Evolutionary conservation across 2,113 vertebrate species (phyloP), one percentile per base, ranked within the genome.

Genomic region (Chrysochloris asiatica): DNA sequence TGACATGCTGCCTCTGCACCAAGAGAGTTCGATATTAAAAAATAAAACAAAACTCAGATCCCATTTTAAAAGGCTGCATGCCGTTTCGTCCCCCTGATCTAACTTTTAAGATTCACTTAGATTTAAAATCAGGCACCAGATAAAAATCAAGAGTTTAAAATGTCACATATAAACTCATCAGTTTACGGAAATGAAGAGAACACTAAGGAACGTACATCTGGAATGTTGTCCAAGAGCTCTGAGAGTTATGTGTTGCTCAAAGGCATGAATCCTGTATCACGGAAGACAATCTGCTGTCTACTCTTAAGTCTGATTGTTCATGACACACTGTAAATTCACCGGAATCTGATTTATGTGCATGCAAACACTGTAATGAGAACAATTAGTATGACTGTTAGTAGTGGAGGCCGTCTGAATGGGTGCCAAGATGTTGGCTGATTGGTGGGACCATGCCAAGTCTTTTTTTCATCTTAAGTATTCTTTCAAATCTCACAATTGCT

Each of bases 401-500:
- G 41, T 28, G 54, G 93, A 83, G 92, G 83, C 67, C 65, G 10
- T 2, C 93, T 96, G 95, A 95, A 87, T 0, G 0, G 93, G 71
- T 65, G 94, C 97, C 95, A 95, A 89, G 72, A 82, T 67, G 61
- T 67, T 83, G 72, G 72, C 83, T 94, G 94, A 92, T 93, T 88
- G 80, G 90, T 93, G 91, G 80, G 89, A 77, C 43, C 33, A 84
- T 43, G 95, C 94, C 95, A 97, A 54, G 61, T 0, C 0, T 76
- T 82, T n/a, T n/a, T 45, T 28, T 16, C 91, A 90, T 73, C 87
- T 75, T 12, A 61, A 87, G 78, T 83, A 78, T 93, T 96, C 95
- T 97, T 97, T 96, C 77, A 93, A 94, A 97, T 97, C 83, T 56
- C 87, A 86, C 93, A 86, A 95, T 90, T 90, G 84, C 21, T 96